Evolutionary conservation across 2,797 vertebrate genomes (phyloP).

Genomic region (Lacerta agilis): DNA sequence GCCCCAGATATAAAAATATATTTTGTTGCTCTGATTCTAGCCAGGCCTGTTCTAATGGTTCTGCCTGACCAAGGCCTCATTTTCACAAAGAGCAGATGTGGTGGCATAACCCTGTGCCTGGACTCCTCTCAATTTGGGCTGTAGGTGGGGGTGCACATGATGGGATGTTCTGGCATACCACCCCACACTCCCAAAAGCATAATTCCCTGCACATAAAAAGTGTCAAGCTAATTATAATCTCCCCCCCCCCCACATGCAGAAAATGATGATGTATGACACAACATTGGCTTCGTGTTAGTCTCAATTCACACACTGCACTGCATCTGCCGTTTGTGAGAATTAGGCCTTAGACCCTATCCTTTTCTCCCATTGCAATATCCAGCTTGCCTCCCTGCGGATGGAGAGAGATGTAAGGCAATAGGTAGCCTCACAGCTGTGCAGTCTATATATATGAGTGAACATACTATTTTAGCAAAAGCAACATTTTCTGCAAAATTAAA

Average conservation of each 20-base stretch:
- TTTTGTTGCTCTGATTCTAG: slow-evolving; percentile 4
- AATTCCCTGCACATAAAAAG: not conserved
- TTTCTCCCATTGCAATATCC: slow-evolving; percentile 34
- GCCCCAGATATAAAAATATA: fast-evolving
- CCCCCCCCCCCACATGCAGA: too few relatives aligned
- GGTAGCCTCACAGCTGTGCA: slow-evolving; percentile 40
- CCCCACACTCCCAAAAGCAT: too few relatives aligned
- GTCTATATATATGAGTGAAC: not conserved
- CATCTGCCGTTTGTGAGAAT: not conserved
- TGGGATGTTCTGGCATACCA: not conserved
- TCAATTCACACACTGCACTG: not conserved
- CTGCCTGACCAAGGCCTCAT: slow-evolving; percentile 30
- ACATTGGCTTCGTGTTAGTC: not conserved
- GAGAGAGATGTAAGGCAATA: not conserved
- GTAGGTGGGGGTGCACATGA: not conserved
- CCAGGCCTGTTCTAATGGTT: not conserved
- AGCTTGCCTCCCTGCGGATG: slow-evolving; percentile 21
- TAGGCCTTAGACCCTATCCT: slow-evolving; percentile 11
- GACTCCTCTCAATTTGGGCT: not conserved
- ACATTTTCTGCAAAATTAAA: too few relatives aligned
- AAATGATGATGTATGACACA: not conserved
- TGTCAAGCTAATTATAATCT: not conserved
- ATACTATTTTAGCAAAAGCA: slow-evolving; percentile 17
- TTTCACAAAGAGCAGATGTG: not conserved
- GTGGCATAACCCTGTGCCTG: not conserved